Evolutionary conservation across 2,888 invertebrate genomes (phyloP).

Genomic region (Melinaea marsaeus): DNA sequence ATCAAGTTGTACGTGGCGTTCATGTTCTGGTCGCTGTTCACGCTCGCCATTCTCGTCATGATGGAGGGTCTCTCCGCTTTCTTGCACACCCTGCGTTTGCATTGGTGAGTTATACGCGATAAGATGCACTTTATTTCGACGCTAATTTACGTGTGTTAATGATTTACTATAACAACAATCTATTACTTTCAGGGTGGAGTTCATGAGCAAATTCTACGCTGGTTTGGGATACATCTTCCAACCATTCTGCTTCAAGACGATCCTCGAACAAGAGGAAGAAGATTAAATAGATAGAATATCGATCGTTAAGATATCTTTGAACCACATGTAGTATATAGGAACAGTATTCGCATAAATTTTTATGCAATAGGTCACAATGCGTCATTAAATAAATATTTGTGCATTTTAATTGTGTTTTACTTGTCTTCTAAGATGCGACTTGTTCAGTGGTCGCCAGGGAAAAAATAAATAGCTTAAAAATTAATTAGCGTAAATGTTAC

Average conservation of each 20-base stretch:
- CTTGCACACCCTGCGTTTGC: slow-evolving; percentile 97
- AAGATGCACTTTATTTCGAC: neutral
- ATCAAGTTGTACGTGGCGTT: slow-evolving; percentile 90
- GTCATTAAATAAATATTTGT: slow-evolving; percentile 53
- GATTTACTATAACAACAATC: neutral
- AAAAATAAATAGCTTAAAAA: no score
- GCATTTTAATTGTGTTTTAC: slow-evolving; percentile 53
- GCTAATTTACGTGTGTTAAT: neutral
- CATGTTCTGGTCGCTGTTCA: slow-evolving; percentile 92
- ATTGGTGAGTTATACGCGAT: slow-evolving; percentile 82
- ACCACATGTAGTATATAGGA: slow-evolving; percentile 45
- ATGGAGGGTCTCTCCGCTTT: slow-evolving; percentile 99
- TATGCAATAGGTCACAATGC: slow-evolving; percentile 54
- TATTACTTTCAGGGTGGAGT: slow-evolving; percentile 87
- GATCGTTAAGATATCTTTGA: slow-evolving; percentile 18
- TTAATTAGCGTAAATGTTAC: no score
- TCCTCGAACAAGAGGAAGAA: slow-evolving; percentile 79
- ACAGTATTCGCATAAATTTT: slow-evolving; percentile 47
- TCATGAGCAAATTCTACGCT: slow-evolving; percentile 96
- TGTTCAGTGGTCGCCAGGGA: no score
- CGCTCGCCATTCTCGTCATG: slow-evolving; percentile 95
- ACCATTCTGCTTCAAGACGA: slow-evolving; percentile 91
- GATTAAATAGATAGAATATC: slow-evolving; percentile 45
- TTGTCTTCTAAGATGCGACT: slow-evolving; percentile 25
- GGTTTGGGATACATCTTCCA: slow-evolving; percentile 90